A percentile compares a stretch with the other conserved stretches of the same genome.
Conservation (phyloP, 2,888 invertebrate genomes). For the Apodemia mormo region DNA sequence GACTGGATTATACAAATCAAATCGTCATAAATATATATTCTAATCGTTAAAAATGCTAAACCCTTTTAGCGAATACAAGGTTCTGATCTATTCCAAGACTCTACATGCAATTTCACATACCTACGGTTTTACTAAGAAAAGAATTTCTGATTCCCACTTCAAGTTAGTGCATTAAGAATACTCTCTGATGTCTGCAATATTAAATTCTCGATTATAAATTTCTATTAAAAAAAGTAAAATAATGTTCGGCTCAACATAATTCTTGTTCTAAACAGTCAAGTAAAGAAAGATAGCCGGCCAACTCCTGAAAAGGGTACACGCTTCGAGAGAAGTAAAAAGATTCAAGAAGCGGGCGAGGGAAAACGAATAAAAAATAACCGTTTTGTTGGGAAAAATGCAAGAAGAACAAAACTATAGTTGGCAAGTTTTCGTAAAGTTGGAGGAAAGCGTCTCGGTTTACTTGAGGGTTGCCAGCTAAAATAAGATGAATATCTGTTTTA, state of each 20-base stretch:
- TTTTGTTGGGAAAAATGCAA: conserved; percentile 72
- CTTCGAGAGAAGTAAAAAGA: conserved; percentile 72
- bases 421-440: conserved; percentile 72
- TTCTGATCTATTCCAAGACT: too few species aligned
- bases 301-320: conserved; percentile 80
- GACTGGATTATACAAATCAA: too few species aligned
- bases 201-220: neutral
- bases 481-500: neutral
- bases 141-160: too few species aligned
- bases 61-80: too few species aligned
- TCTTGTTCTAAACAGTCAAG: conserved; percentile 62
- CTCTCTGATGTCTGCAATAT: too few species aligned
- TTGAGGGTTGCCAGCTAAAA: conserved; percentile 26
- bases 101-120: too few species aligned
- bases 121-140: too few species aligned
- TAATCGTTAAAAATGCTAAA: too few species aligned
- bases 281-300: conserved; percentile 77
- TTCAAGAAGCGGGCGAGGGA: conserved; percentile 56
- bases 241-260: conserved; percentile 48
- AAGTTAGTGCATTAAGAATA: too few species aligned
- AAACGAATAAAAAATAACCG: conserved; percentile 52
- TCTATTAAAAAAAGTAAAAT: conserved; percentile 16
- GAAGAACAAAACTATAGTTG: conserved; percentile 72
- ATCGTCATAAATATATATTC: too few species aligned
- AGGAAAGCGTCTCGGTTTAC: conserved; percentile 55